These are phyloP conservation scores for Cataglyphis hispanica DNA, from an alignment of 1,140 invertebrate species.

Conservation along the genomic window DNA sequence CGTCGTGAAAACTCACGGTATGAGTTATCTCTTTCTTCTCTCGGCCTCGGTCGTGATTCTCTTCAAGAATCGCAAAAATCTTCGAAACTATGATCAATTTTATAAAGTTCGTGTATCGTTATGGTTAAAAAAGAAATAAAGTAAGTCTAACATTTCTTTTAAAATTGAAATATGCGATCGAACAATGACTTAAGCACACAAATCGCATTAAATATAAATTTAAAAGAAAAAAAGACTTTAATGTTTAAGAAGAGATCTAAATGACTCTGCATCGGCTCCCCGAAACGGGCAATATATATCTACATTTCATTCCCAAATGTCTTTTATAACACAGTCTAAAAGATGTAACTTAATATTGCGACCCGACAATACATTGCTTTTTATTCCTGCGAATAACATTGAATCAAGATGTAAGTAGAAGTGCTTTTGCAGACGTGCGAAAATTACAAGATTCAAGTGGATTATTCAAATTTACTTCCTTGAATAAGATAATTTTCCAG, in stretches of 20 bases:
- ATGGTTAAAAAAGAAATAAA: background rate
- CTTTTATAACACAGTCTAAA: background rate
- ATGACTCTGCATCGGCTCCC: background rate
- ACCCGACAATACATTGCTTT: background rate
- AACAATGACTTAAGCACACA: background rate
- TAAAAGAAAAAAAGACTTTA: background rate
- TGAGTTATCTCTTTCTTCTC: constrained; percentile 41
- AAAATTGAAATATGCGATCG: background rate
- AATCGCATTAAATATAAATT: background rate
- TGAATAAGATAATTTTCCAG: background rate
- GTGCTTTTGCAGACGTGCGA: background rate
- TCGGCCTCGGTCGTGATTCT: background rate
- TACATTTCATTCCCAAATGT: constrained; percentile 10
- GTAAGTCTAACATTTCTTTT: background rate
- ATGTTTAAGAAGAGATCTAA: background rate
- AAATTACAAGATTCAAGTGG: background rate
- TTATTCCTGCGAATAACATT: background rate
- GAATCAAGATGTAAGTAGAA: background rate
- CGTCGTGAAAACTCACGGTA: constrained; percentile 41
- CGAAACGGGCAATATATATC: background rate
- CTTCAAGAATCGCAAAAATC: constrained; percentile 17
- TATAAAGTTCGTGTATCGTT: constrained; percentile 30
- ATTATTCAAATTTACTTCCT: background rate
- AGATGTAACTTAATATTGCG: constrained; percentile 13
- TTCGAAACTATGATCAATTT: constrained; percentile 40